Evolutionary conservation across 2,797 vertebrate genomes (phyloP).

Genomic region (Notolabrus celidotus): DNA sequence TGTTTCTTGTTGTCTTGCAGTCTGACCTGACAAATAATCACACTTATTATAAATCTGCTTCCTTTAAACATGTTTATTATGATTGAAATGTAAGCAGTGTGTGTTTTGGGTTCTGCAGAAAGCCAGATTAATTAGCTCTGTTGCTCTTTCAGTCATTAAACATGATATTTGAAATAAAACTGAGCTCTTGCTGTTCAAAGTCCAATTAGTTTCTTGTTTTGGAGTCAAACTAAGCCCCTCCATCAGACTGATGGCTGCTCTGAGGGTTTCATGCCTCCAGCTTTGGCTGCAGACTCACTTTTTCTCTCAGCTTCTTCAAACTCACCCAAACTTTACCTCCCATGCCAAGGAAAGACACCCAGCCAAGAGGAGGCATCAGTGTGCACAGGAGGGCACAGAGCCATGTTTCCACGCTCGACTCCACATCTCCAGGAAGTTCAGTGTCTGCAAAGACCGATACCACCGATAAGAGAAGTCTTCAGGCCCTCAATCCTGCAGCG

Average conservation of each 20-base stretch:
- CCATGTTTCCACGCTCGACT: constrained; percentile 35
- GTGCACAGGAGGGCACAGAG: constrained; percentile 33
- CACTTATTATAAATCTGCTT: no score
- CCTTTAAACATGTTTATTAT: no score
- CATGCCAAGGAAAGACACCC: constrained; percentile 36
- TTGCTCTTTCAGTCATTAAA: no score
- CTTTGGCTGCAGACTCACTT: constrained; percentile 28
- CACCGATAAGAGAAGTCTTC: constrained; percentile 19
- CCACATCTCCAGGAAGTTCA: constrained; percentile 11
- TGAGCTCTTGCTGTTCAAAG: not conserved
- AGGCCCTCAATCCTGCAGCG: not conserved
- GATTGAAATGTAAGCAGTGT: no score
- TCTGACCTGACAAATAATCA: no score
- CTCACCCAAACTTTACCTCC: not conserved
- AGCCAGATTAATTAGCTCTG: no score
- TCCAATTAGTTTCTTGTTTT: not conserved
- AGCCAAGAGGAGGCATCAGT: constrained; percentile 25
- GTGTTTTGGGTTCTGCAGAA: no score
- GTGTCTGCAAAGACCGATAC: constrained; percentile 25
- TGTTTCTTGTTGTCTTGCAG: no score
- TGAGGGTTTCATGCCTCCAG: constrained; percentile 13
- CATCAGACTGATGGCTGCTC: constrained; percentile 14
- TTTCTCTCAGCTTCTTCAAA: constrained; percentile 27
- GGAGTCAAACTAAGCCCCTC: not conserved
- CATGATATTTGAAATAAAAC: no score